These are phyloP conservation scores for Melanostigma gelatinosum DNA, from an alignment of 2,113 vertebrate genomes.

Conservation along the genomic window DNA sequence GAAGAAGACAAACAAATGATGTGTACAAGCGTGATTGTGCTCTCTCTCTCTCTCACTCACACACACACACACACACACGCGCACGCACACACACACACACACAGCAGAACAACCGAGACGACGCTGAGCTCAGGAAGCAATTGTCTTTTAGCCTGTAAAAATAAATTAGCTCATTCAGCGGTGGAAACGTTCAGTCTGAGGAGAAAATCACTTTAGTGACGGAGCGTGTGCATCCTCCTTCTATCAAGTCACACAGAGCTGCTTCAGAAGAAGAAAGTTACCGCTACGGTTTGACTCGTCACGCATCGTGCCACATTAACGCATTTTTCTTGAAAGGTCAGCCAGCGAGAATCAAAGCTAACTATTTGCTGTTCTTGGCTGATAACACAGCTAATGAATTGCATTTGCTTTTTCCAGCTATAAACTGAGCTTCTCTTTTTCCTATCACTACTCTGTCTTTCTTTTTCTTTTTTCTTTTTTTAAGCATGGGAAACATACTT, in stretches of 20 bases:
- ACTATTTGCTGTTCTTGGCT: conserved; percentile 31
- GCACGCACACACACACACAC: background rate
- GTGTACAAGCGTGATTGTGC: conserved; percentile 17
- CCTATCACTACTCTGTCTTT: background rate
- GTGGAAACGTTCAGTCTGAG: conserved; percentile 55
- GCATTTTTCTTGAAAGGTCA: conserved; percentile 46
- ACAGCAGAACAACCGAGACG: conserved; percentile 16
- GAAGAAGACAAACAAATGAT: conserved; percentile 9
- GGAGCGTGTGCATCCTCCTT: conserved; percentile 31
- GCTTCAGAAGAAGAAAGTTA: conserved; percentile 17
- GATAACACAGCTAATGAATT: conserved; percentile 45
- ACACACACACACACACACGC: background rate
- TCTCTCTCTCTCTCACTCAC: too few relatives aligned
- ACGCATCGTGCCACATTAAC: conserved; percentile 38
- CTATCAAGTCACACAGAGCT: conserved; percentile 13
- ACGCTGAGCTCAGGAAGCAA: conserved; percentile 49
- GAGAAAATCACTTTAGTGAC: conserved; percentile 47
- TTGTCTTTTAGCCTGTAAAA: conserved; percentile 64
- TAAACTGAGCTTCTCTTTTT: conserved; percentile 9
- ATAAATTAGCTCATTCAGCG: conserved; percentile 64
- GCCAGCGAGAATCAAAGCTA: background rate
- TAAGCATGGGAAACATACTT: background rate
- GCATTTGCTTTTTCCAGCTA: conserved; percentile 3
- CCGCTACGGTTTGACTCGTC: conserved; percentile 23
- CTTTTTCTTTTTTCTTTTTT: background rate